phyloP scores from a whole-genome alignment of 2,113 vertebrate genomes.

The Tachuris rubrigastra region DNA sequence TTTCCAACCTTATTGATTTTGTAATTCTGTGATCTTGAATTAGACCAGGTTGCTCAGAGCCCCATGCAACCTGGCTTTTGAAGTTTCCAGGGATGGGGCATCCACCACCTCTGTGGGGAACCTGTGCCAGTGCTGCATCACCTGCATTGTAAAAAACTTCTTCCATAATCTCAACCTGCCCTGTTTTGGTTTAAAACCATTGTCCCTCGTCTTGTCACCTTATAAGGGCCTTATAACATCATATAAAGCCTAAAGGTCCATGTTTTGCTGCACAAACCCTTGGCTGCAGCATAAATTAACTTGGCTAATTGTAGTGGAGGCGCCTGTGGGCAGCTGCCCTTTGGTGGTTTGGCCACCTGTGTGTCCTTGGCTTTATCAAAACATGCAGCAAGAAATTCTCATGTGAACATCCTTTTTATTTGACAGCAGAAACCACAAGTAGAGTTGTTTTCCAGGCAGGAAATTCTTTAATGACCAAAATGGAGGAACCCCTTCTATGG shows the following conservation, averaged over 20 bases:
- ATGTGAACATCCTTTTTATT: not conserved
- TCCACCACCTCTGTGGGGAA: fast-evolving
- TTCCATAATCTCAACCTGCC: not conserved
- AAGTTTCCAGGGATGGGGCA: fast-evolving
- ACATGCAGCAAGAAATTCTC: not conserved
- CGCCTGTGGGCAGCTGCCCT: not conserved
- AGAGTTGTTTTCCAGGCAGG: no score
- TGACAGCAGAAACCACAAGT: fast-evolving
- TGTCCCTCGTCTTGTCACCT: fast-evolving
- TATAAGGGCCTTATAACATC: no score
- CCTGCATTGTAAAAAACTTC: fast-evolving
- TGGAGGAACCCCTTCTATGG: not conserved
- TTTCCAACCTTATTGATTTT: no score
- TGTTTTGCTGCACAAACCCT: not conserved
- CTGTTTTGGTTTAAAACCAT: fast-evolving
- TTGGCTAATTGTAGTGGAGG: not conserved
- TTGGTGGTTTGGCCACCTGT: not conserved
- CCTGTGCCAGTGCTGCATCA: fast-evolving
- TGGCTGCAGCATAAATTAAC: no score
- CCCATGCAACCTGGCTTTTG: fast-evolving
- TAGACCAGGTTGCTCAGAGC: no score
- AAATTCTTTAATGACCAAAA: not conserved
- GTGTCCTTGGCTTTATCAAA: not conserved
- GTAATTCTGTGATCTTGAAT: fast-evolving
- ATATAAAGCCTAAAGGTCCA: fast-evolving